Evolutionary conservation across 2,888 invertebrate genomes (phyloP), one percentile per base, ranked within the genome.

Genomic region (Trimorus sp.): DNA sequence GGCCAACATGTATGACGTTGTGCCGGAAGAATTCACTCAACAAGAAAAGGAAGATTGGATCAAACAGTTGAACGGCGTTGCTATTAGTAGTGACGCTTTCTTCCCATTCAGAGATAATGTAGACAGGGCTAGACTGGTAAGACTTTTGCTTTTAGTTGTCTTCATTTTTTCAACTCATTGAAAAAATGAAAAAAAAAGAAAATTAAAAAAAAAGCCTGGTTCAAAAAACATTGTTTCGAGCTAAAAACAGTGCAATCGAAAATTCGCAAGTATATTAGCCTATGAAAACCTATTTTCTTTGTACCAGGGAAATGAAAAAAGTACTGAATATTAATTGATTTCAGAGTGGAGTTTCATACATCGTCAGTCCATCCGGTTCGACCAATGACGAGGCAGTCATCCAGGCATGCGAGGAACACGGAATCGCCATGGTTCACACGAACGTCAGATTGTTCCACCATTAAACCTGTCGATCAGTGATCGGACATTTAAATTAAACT

Each of bases 71-170:
- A 94, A 94, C 82, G 95, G 95, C 37, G 97, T 97, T 40, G 96
- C 97, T 4, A 53, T 84, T 37, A 97, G 97, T 14, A 99, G 99
- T 0, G 99, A 99, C 92, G 99, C 99, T 0, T 99, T 99, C 94
- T 99, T 99, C 93, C 99, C 99, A 38, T 99, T 99, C 94, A 94
- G 98, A 85, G 99, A 99, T 90, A 99, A 98, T 89, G 96, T 99
- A 73, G 99, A 99, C 90, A 94, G 98, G 84, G 98, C 98, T 59
- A 93, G 94, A 85, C 94, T 97, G 95, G 98, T 98, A 89, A 89
- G 42, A 66, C 36, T 5, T 26, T 56, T 36, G 36, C 26, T 16
- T 51, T 16, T n/a, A n/a, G n/a, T n/a, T n/a, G n/a, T n/a, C n/a
- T n/a, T n/a, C n/a, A n/a, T n/a, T n/a, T n/a, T n/a, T n/a, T n/a